A percentile compares a stretch with the other conserved stretches of the same genome.
Conservation (phyloP, 2,888 invertebrate species). For the Strigamia transsilvanica region DNA sequence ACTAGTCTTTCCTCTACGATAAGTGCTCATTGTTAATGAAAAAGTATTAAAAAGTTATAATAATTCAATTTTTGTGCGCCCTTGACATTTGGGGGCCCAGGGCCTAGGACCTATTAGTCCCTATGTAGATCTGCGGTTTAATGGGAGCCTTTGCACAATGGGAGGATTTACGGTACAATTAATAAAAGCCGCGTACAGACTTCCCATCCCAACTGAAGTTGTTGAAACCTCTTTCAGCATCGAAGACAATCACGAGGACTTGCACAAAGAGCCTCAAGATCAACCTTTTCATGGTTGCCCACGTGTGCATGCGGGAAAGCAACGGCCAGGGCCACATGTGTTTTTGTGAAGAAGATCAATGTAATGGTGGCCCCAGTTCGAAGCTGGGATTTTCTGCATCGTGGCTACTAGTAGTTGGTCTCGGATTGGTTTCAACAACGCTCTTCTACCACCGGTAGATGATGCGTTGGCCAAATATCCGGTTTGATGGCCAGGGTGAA, state of each 20-base stretch:
- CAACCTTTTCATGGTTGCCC: constrained; percentile 97
- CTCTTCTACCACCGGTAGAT: neutral
- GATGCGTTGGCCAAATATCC: neutral
- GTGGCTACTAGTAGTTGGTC: constrained; percentile 31
- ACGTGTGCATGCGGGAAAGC: constrained; percentile 99
- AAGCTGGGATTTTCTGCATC: constrained; percentile 26
- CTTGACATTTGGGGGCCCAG: too few relatives aligned
- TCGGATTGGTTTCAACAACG: constrained; percentile 24
- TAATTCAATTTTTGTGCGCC: too few relatives aligned
- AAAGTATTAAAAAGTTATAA: too few relatives aligned
- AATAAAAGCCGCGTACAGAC: too few relatives aligned
- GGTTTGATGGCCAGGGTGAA: constrained; percentile 21
- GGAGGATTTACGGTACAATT: too few relatives aligned
- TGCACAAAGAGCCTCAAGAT: constrained; percentile 93
- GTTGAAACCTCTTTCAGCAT: constrained; percentile 70
- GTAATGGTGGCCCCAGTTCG: constrained; percentile 71
- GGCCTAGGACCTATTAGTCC: too few relatives aligned
- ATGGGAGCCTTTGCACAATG: too few relatives aligned
- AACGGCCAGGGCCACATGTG: constrained; percentile 98
- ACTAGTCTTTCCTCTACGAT: too few relatives aligned
- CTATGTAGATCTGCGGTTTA: too few relatives aligned
- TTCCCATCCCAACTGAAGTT: neutral
- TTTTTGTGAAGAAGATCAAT: constrained; percentile 97
- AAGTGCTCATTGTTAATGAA: too few relatives aligned
- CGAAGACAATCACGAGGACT: constrained; percentile 88